Percentiles rank a stretch among this genome's conserved stretches.
Conservation (phyloP, 2,797 vertebrate species). For the Knipowitschia caucasica region DNA sequence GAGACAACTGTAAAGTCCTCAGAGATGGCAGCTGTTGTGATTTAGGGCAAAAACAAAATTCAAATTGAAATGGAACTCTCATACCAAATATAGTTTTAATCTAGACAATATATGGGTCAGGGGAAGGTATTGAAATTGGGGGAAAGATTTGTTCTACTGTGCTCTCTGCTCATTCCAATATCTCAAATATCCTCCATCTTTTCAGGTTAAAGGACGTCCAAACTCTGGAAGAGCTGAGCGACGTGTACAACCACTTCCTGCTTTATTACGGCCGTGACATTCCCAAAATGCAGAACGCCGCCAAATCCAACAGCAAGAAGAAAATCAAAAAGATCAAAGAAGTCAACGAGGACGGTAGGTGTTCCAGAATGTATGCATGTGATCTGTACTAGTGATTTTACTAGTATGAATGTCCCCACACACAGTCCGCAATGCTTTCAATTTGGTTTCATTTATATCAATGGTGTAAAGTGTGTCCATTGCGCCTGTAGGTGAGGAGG, state of each 20-base stretch:
- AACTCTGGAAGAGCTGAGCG: conserved; percentile 93
- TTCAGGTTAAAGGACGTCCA: conserved; percentile 93
- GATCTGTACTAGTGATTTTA: too few species aligned
- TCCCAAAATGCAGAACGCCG: conserved; percentile 97
- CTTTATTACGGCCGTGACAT: conserved; percentile 98
- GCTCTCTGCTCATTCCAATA: too few species aligned
- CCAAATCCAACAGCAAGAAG: conserved; percentile 87
- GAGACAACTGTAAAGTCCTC: too few species aligned
- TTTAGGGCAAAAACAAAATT: too few species aligned
- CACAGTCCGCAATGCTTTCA: background rate
- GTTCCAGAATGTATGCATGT: too few species aligned
- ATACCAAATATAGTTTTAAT: too few species aligned
- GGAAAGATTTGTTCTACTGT: background rate
- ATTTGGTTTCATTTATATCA: background rate
- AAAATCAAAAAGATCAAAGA: conserved; percentile 90
- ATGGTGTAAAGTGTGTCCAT: background rate
- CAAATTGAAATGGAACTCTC: too few species aligned
- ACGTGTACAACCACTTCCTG: conserved; percentile 97
- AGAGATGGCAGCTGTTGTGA: too few species aligned
- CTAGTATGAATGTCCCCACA: too few species aligned
- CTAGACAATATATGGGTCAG: too few species aligned
- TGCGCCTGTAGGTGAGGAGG: conserved; percentile 76
- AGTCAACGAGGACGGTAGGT: conserved; percentile 84
- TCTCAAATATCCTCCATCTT: background rate
- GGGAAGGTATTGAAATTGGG: too few species aligned